Percentiles rank a stretch among this genome's conserved stretches.
These are phyloP conservation scores for Rhynchotus rufescens DNA, from an alignment of 2,797 vertebrate species.

Conservation along the genomic window DNA sequence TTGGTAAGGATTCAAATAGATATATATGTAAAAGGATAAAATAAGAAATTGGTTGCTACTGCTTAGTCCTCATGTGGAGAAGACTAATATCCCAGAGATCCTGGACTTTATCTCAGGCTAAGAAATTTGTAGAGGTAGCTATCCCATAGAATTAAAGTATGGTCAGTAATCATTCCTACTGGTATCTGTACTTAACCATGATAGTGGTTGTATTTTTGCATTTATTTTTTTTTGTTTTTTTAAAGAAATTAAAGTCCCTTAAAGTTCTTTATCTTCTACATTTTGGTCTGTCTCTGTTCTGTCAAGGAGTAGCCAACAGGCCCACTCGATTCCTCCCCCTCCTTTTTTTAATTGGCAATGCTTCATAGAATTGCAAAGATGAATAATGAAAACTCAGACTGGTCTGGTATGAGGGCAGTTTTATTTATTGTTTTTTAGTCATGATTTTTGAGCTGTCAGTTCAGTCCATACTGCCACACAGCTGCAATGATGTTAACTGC, in stretches of 20 bases:
- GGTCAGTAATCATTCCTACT: neutral
- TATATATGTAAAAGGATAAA: no score
- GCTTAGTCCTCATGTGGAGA: neutral
- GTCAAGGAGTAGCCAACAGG: neutral
- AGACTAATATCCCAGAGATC: neutral
- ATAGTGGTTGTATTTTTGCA: neutral
- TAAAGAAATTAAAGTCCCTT: no score
- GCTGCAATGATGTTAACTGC: neutral
- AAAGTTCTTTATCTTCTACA: neutral
- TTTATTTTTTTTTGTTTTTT: neutral
- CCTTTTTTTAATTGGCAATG: neutral
- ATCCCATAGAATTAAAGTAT: neutral
- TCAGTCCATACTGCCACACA: neutral
- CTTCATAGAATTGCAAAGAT: slow-evolving; percentile 9
- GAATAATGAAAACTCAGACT: neutral
- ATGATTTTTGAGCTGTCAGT: neutral
- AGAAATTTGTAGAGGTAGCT: neutral
- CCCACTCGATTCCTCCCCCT: neutral
- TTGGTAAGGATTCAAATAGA: no score
- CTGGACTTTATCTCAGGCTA: neutral
- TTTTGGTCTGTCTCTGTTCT: neutral
- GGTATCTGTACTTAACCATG: neutral
- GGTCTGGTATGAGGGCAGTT: neutral
- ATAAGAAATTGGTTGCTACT: neutral
- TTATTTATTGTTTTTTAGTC: neutral